These are phyloP conservation scores for Chromobotia macracanthus DNA, from an alignment of 2,797 vertebrate species.

Conservation along the genomic window DNA sequence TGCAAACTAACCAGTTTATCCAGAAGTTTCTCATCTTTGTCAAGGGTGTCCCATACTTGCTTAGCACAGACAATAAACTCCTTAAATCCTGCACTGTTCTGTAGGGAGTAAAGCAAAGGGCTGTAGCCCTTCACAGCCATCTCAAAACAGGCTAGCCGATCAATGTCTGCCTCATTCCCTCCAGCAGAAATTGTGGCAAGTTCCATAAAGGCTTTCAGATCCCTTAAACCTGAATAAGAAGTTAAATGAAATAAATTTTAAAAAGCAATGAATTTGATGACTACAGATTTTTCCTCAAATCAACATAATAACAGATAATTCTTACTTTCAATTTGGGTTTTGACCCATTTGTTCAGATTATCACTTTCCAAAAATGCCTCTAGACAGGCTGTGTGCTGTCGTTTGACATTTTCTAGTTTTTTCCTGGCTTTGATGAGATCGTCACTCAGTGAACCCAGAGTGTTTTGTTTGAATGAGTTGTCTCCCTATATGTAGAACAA, in stretches of 20 bases:
- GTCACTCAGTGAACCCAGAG: slow-evolving; percentile 62
- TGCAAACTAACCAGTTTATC: slow-evolving; percentile 72
- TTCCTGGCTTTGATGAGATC: slow-evolving; percentile 66
- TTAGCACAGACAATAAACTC: slow-evolving; percentile 65
- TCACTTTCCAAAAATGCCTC: slow-evolving; percentile 70
- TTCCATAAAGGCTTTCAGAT: slow-evolving; percentile 79
- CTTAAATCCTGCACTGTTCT: slow-evolving; percentile 54
- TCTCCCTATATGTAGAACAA: slow-evolving; percentile 62
- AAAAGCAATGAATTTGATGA: not conserved
- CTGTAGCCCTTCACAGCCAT: slow-evolving; percentile 76
- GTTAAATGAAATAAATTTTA: not conserved
- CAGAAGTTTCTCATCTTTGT: slow-evolving; percentile 72
- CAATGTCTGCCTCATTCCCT: slow-evolving; percentile 77
- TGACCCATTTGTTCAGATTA: slow-evolving; percentile 72
- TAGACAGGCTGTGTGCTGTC: slow-evolving; percentile 68
- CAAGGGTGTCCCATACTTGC: slow-evolving; percentile 69
- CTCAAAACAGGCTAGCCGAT: slow-evolving; percentile 76
- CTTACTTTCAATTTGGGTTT: slow-evolving; percentile 68
- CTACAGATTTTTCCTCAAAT: not conserved
- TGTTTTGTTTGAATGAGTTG: slow-evolving; percentile 64
- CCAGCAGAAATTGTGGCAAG: slow-evolving; percentile 78
- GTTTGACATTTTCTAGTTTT: slow-evolving; percentile 64
- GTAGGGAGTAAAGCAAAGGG: slow-evolving; percentile 73
- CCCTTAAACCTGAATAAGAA: slow-evolving; percentile 68
- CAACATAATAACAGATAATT: not conserved